Evolutionary conservation across 2,113 vertebrate genomes (phyloP).

Genomic region (Azemiops feae): DNA sequence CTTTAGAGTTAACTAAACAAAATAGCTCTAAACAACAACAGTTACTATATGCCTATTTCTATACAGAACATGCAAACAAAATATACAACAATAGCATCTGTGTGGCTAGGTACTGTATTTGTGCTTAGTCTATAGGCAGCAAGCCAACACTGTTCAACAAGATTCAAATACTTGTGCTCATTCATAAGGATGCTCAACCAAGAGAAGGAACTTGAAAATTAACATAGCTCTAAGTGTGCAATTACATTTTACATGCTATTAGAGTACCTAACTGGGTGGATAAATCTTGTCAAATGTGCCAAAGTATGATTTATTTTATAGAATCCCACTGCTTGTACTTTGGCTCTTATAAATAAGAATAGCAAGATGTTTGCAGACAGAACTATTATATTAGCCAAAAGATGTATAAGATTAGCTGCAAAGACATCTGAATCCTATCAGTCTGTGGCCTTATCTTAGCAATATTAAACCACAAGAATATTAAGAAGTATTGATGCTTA

Average conservation of each 20-base stretch:
- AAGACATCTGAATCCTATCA: background rate
- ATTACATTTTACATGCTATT: constrained; percentile 50
- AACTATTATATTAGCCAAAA: background rate
- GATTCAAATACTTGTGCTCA: constrained; percentile 15
- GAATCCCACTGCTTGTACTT: constrained; percentile 28
- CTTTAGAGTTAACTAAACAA: background rate
- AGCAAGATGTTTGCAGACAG: background rate
- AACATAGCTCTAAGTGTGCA: constrained; percentile 26
- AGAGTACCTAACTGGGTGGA: constrained; percentile 51
- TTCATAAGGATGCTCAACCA: constrained; percentile 35
- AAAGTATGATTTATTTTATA: constrained; percentile 53
- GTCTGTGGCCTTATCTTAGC: background rate
- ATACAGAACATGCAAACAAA: constrained; percentile 22
- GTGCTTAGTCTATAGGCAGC: constrained; percentile 22
- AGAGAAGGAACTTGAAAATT: constrained; percentile 48
- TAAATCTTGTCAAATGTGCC: background rate
- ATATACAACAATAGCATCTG: constrained; percentile 25
- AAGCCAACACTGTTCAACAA: constrained; percentile 21
- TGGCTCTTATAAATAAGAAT: constrained; percentile 22
- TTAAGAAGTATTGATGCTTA: background rate
- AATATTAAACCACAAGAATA: background rate
- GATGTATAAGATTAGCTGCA: background rate
- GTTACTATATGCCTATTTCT: constrained; percentile 10
- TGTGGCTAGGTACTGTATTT: constrained; percentile 27
- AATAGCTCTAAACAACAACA: constrained; percentile 7